These are phyloP conservation scores for Perca flavescens DNA, from an alignment of 2,113 vertebrate species.

Conservation along the genomic window DNA sequence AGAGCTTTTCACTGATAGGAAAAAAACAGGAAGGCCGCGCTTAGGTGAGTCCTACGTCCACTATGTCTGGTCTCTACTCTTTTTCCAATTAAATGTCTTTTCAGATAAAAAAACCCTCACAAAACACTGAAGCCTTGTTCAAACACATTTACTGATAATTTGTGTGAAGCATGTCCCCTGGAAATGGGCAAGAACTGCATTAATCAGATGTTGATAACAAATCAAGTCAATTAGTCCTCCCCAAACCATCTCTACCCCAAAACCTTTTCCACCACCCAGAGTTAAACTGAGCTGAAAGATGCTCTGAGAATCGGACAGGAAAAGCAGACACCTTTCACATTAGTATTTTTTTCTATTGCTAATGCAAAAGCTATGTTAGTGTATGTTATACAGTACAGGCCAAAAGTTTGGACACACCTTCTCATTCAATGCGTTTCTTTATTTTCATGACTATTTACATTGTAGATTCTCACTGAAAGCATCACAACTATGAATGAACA, in stretches of 20 bases:
- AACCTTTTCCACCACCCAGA: not conserved
- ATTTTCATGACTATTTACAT: too few relatives aligned
- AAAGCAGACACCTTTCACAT: not conserved
- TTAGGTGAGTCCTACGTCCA: constrained; percentile 36
- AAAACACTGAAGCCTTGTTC: not conserved
- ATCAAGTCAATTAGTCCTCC: not conserved
- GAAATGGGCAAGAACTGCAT: not conserved
- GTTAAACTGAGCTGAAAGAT: too few relatives aligned
- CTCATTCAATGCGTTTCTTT: too few relatives aligned
- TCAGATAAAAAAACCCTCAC: constrained; percentile 18
- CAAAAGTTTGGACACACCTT: too few relatives aligned
- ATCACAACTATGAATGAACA: too few relatives aligned
- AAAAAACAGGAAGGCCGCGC: constrained; percentile 1
- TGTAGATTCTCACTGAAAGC: too few relatives aligned
- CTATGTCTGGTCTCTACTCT: not conserved
- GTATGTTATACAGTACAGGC: too few relatives aligned
- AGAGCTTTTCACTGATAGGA: not conserved
- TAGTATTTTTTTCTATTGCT: not conserved
- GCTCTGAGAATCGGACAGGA: not conserved
- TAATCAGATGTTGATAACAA: not conserved
- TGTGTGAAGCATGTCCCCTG: not conserved
- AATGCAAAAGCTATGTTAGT: not conserved
- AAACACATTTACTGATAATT: not conserved
- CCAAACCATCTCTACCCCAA: not conserved
- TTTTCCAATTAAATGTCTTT: constrained; percentile 16